Evolutionary conservation across 2,888 invertebrate genomes (phyloP).

Genomic region (Elgonia sp.): DNA sequence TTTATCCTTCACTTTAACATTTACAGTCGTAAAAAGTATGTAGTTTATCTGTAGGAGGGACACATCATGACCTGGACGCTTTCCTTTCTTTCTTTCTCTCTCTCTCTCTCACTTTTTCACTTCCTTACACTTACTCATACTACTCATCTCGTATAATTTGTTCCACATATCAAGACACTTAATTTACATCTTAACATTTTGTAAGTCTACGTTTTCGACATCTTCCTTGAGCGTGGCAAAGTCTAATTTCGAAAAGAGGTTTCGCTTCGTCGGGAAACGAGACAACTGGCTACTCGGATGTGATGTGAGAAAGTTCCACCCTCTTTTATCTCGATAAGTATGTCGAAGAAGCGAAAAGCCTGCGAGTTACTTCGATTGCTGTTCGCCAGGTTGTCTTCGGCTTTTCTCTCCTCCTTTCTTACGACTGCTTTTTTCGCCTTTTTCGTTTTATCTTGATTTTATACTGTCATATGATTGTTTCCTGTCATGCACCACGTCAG

Average conservation of each 20-base stretch:
- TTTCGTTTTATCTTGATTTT: conserved; percentile 49
- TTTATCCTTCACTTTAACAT: conserved; percentile 64
- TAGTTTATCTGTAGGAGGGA: conserved; percentile 65
- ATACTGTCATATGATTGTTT: conserved; percentile 61
- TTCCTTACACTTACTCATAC: conserved; percentile 31
- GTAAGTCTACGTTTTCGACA: conserved; percentile 70
- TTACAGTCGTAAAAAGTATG: conserved; percentile 71
- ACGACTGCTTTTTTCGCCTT: neutral
- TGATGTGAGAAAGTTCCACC: conserved; percentile 75
- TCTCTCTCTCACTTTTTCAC: conserved; percentile 16
- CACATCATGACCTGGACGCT: conserved; percentile 57
- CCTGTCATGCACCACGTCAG: conserved; percentile 43
- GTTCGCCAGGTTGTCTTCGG: conserved; percentile 67
- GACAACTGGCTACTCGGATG: conserved; percentile 74
- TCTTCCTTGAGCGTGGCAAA: conserved; percentile 73
- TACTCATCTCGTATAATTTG: conserved; percentile 58
- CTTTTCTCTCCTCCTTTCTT: conserved; percentile 26
- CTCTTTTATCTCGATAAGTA: conserved; percentile 77
- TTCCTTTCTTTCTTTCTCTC: conserved; percentile 48
- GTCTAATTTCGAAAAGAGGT: conserved; percentile 75
- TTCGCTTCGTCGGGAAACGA: conserved; percentile 67
- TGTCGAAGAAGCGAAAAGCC: conserved; percentile 74
- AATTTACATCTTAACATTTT: conserved; percentile 75
- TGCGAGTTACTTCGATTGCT: conserved; percentile 71
- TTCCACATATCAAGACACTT: conserved; percentile 69